phyloP scores from a whole-genome alignment of 2,113 vertebrate genomes.

The Rattus rattus region DNA sequence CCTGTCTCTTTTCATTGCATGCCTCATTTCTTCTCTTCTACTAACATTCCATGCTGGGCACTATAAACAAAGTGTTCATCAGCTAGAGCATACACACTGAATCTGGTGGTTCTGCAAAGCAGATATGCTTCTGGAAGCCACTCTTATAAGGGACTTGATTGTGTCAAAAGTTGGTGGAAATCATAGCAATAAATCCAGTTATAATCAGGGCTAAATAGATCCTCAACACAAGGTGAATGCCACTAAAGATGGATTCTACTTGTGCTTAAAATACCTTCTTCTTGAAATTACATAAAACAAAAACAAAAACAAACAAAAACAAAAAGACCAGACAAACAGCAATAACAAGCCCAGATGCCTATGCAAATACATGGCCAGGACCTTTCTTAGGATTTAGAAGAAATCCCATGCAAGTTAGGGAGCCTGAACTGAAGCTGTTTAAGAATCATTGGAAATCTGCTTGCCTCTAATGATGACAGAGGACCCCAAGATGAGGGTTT shows the following conservation, averaged over 20 bases:
- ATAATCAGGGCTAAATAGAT: not conserved
- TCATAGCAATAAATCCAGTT: not conserved
- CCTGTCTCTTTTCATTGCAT: not conserved
- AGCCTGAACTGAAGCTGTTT: not conserved
- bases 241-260: not conserved
- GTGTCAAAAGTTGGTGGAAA: not conserved
- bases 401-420: not conserved
- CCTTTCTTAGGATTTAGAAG: not conserved
- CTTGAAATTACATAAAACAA: not conserved
- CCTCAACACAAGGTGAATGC: not conserved
- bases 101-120: not conserved
- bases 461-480: not conserved
- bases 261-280: not conserved
- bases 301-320: no score
- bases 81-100: not conserved
- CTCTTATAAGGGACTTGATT: not conserved
- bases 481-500: not conserved
- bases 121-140: not conserved
- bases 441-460: not conserved
- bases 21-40: not conserved
- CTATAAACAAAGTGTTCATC: not conserved
- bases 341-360: not conserved
- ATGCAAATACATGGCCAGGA: not conserved
- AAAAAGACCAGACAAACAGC: not conserved
- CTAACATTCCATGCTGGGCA: not conserved